Base-by-base conservation (phyloP, 2,797 vertebrate genomes). In the Lepus townsendii region DNA sequence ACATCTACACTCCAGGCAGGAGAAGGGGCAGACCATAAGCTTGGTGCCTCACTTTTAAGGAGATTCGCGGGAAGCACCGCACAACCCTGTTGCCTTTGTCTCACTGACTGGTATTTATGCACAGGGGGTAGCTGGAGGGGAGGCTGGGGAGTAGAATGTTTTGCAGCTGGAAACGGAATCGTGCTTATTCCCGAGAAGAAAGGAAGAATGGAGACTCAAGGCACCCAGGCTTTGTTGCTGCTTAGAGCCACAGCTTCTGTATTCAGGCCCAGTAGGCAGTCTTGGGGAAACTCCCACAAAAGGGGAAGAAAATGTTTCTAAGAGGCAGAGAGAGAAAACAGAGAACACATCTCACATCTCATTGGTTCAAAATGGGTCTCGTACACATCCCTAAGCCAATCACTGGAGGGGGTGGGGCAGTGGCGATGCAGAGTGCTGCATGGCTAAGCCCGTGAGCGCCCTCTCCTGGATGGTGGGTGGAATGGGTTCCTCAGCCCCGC, bases 121-220 rank as follows among this genome's bases (percentile, higher is more conserved):
- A 80, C 30, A 57, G 6, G 50, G 50, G 57, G n/a, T 60, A 7
- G 27, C 63, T 50, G 27, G 30, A 89, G 57, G 11, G 60, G 60
- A 76, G 19, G 11, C 63, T 60, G 24, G n/a, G 32, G 24, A 71
- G 26, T n/a, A 77, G 32, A 80, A 57, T 62, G 38, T 88, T 72
- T 79, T 78, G 50, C 50, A 69, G 27, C n/a, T 77, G 52, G 75
- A 76, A 86, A 88, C 7, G 62, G 52, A 76, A 83, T 87, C 32
- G 19, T 83, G 66, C 47, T 50, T 93, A n/a, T 50, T 85, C 32
- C 42, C 62, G 68, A 57, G 69, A 79, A 90, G 62, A 75, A 69
- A 60, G 42, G 54, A 26, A 76, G 16, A 88, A 68, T 86, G 57
- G 16, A 4, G 83, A 83, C 87, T 76, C 65, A 90, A 90, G 60